These are phyloP conservation scores for Microplitis deprimator DNA, from an alignment of 2,888 invertebrate genomes.

Conservation along the genomic window DNA sequence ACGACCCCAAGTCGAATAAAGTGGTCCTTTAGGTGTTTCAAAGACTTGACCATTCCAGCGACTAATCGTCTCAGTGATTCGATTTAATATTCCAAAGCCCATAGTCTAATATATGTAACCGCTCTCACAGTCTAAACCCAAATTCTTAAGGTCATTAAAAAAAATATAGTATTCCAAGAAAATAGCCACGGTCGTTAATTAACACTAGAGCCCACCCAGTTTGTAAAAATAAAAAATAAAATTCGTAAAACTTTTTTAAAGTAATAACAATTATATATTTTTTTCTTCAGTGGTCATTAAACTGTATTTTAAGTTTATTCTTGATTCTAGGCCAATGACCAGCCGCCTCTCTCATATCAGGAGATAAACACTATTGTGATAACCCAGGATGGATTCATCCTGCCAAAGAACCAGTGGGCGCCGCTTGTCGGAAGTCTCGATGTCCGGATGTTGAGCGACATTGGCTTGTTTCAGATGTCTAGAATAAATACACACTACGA, in stretches of 20 bases:
- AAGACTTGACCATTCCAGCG: slow-evolving; percentile 16
- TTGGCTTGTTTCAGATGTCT: slow-evolving; percentile 16
- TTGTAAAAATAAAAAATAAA: not conserved
- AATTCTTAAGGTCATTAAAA: slow-evolving; percentile 4
- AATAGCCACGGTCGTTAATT: not conserved
- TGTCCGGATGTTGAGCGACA: slow-evolving; percentile 29
- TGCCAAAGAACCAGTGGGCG: slow-evolving; percentile 45
- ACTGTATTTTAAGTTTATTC: not conserved
- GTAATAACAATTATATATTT: not conserved
- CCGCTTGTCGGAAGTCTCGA: slow-evolving; percentile 32
- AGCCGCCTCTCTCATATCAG: slow-evolving; percentile 61
- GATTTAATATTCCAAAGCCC: not conserved
- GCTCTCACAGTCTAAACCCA: slow-evolving; percentile 5
- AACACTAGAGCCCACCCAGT: not conserved
- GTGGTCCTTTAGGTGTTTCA: slow-evolving; percentile 15
- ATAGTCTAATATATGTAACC: not conserved
- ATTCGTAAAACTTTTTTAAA: too few relatives aligned
- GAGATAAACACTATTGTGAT: slow-evolving; percentile 55
- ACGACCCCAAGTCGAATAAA: slow-evolving; percentile 28
- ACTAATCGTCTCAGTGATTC: slow-evolving; percentile 27
- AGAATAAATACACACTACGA: not conserved
- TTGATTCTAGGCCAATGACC: slow-evolving; percentile 61
- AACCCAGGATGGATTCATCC: slow-evolving; percentile 49
- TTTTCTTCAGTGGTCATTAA: slow-evolving; percentile 1
- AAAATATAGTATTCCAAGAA: slow-evolving; percentile 15